Base-by-base conservation (phyloP, 1,140 invertebrate species). In the Solenopsis invicta region DNA sequence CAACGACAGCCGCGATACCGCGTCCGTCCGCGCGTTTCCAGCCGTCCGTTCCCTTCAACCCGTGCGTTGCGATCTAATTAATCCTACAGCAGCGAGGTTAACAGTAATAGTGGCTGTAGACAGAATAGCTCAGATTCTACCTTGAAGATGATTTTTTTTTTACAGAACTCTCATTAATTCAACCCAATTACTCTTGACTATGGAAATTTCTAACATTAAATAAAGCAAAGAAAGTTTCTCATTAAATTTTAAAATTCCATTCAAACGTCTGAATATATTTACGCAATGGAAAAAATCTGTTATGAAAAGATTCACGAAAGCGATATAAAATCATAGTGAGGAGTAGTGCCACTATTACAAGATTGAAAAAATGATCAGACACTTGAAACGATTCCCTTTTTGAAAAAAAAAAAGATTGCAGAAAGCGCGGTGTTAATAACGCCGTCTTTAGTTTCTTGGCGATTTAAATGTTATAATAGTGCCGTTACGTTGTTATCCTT, bases 1-100 rank as follows among this genome's bases (percentile, higher is more conserved):
- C 91, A 87, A 90, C 92, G 84, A 91, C 86, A 90, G 89, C 89
- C 67, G 86, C 85, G 87, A 77, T 88, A 87, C 52, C 91, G 89
- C 66, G 85, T 48, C 69, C 50, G 45, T 64, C 78, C 66, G 77
- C 48, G 52, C 76, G 45, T 82, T 24, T 54, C 56, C 45, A 75
- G 10, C 81, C 72, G 80, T 88, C 85, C 82, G 54, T 86, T 45
- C 59, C 85, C 66, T 52, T 29, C 41, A 34, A 8, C 56, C n/a
- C 16, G 41, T 34, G 64, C 77, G 62, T 72, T 59, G 48, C 66
- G 69, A 75, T 50, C 24, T 74, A 16, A 41, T 82, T 59, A 24
- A 82, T 45, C 41, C 24, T 48, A 16, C 4, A 29, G 61, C n/a
- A 66, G 13, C 74, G 21, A 37, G 24, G 34, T 9, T 48, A 78